A percentile compares a stretch with the other conserved stretches of the same genome.
Evolutionary conservation across 2,113 vertebrate species (phyloP).

Genomic region (Hippocampus comes): DNA sequence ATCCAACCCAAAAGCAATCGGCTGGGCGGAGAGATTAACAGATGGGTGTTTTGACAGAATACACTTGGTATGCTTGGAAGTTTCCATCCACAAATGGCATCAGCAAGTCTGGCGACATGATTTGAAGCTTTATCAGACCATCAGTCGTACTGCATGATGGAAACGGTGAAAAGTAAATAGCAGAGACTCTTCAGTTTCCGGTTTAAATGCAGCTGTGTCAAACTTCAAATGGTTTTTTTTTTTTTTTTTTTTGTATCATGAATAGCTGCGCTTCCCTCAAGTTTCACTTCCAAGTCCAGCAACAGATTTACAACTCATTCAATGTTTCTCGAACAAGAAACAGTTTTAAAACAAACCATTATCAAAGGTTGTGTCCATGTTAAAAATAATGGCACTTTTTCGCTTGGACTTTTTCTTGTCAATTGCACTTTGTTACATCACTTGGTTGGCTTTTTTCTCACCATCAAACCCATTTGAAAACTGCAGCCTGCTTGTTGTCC

Average conservation of each 20-base stretch:
- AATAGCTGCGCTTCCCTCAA: slow-evolving; percentile 17
- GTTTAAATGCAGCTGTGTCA: not conserved
- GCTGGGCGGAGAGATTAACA: slow-evolving; percentile 17
- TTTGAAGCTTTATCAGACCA: slow-evolving; percentile 2
- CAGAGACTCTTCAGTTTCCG: slow-evolving; percentile 10
- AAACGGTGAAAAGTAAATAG: slow-evolving; percentile 15
- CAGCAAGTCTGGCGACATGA: not conserved
- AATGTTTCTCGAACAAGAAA: slow-evolving; percentile 26
- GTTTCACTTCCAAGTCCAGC: slow-evolving; percentile 56
- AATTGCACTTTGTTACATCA: slow-evolving; percentile 67
- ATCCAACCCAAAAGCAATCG: slow-evolving; percentile 11
- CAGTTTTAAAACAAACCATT: slow-evolving; percentile 28
- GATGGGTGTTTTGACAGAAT: slow-evolving; percentile 15
- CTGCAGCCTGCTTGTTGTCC: slow-evolving; percentile 25
- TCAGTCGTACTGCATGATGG: slow-evolving; percentile 23
- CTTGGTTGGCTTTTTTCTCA: slow-evolving; percentile 32
- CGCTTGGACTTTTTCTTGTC: slow-evolving; percentile 37
- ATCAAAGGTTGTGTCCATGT: slow-evolving; percentile 37
- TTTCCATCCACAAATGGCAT: slow-evolving; percentile 17
- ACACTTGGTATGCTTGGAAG: slow-evolving; percentile 9
- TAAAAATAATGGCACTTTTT: not conserved
- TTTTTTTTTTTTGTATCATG: slow-evolving; percentile 6
- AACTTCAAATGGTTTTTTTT: slow-evolving; percentile 6
- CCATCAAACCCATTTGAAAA: slow-evolving; percentile 28
- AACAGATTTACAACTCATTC: slow-evolving; percentile 53